Base-by-base conservation (phyloP, 1,140 invertebrate species). In the Musca vetustissima region DNA sequence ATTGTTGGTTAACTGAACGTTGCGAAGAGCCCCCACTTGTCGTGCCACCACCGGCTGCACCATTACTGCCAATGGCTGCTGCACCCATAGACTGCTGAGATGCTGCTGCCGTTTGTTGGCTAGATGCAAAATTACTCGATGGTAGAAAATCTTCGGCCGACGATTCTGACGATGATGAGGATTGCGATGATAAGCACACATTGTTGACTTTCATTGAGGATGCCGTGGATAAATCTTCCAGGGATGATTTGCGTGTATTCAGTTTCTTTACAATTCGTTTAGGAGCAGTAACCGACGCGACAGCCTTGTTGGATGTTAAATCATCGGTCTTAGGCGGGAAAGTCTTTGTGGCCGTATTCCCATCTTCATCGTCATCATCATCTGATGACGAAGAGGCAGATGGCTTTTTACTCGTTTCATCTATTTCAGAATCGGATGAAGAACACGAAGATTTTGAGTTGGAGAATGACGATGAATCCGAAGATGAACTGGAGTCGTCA, bases 201-300 rank as follows among this genome's bases (percentile, higher is more conserved):
- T 61, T 32, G 22, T 61, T 28, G 14, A 48, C 15, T 21, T 49
- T 53, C 11, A 15, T 53, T 13, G 55, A 32, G 4, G 66, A 15
- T 22, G 57, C n/a, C 25, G 66, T 19, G 32, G 48, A 19, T 36
- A 48, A 49, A 47, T 70, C 69, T 15, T 68, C 69, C 14, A 64
- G 32, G 0, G 69, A 70, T 2, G 69, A 67, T 68, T 70, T 74
- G 64, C 69, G 74, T 53, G 74, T 76, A 36, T 76, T 76, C 19
- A 76, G 55, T 14, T 70, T 66, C 22, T 67, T 67, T 8, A 70
- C 66, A 32, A 70, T 70, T 11, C 69, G 69, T 32, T 50, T 48
- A 2, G 50, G 57, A 25, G 47, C 43, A 21, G 32, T 19, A 8
- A 17, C 68, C 0, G 61, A 4, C 9, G 28, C 9, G 4, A 32